Conservation (phyloP, 2,888 invertebrate genomes). For the Cheilosia grossa region DNA sequence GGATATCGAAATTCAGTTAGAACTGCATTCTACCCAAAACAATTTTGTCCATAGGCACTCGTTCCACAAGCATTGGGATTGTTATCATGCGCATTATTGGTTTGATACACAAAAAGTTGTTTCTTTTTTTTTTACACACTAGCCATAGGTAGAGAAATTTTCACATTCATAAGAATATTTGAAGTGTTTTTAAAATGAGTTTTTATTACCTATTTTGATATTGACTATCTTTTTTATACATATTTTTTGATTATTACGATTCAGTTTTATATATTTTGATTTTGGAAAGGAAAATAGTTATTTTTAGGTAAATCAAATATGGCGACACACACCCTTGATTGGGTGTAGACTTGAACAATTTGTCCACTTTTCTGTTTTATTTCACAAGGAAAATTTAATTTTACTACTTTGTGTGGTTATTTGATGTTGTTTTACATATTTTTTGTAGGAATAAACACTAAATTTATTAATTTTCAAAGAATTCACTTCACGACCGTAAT, state of each 20-base stretch:
- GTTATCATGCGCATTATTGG: constrained; percentile 57
- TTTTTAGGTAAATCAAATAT: constrained; percentile 32
- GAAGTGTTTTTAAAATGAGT: background rate
- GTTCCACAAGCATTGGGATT: constrained; percentile 43
- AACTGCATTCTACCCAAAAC: constrained; percentile 37
- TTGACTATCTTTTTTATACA: background rate
- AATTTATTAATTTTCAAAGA: background rate
- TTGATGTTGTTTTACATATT: background rate
- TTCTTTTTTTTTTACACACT: constrained; percentile 13
- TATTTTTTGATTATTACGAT: background rate
- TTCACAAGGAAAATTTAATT: background rate
- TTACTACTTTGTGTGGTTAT: background rate
- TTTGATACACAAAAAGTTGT: background rate
- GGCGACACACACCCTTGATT: constrained; percentile 31
- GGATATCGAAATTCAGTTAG: constrained; percentile 32
- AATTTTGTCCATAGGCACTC: constrained; percentile 30
- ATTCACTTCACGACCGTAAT: constrained; percentile 12
- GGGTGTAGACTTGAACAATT: background rate
- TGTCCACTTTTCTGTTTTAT: background rate
- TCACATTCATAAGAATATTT: background rate
- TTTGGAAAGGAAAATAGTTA: constrained; percentile 9
- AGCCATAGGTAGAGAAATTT: background rate
- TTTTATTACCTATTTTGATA: background rate
- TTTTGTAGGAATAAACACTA: constrained; percentile 6
- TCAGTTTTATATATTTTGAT: background rate